Base-by-base conservation (phyloP, 2,113 vertebrate genomes). In the human region DNA sequence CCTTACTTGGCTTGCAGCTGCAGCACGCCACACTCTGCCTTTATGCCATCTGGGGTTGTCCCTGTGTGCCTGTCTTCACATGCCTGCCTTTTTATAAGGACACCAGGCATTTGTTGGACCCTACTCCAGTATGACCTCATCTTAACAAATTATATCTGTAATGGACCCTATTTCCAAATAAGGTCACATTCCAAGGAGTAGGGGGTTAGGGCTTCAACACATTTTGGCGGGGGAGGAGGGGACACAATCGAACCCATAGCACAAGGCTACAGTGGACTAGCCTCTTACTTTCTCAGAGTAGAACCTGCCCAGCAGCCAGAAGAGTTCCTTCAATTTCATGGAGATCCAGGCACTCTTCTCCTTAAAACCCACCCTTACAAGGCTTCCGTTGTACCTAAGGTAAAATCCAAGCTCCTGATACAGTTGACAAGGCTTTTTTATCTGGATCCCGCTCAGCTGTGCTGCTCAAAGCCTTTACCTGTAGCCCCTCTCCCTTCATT, bases 21-120 rank as follows among this genome's bases (percentile, higher is more conserved):
- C 52, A 8, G 30, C 9, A 35, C 10, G 8, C 68, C 50, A 14
- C 22, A 3, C 38, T 83, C 68, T 40, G 25, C 17, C 17, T 23
- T 1, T 5, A 20, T 73, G 20, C 32, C 90, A 45, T 6, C 1
- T 5, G 6, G 30, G 13, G 0, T 61, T 45, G 1, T 64, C 43
- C 89, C 30, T 25, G 23, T 18, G 45, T 52, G 16, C 64, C 73
- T 73, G n/a, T 61, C 48, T 80, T 48, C 57, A 45, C 0, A 3
- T 6, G 48, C 10, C 18, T 0, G 0, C 35, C 11, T 14, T 25
- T 48, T 57, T 11, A 27, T 16, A 27, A 89, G 78, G 25, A 59
- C 3, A 18, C 3, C 4, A 18, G 20, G 52, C 17, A 11, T 25
- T 68, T 64, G 8, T 11, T 35, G 7, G 30, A 48, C 23, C 18